Evolutionary conservation across 2,888 invertebrate species (phyloP).

Genomic region (Limnephilus rhombicus): DNA sequence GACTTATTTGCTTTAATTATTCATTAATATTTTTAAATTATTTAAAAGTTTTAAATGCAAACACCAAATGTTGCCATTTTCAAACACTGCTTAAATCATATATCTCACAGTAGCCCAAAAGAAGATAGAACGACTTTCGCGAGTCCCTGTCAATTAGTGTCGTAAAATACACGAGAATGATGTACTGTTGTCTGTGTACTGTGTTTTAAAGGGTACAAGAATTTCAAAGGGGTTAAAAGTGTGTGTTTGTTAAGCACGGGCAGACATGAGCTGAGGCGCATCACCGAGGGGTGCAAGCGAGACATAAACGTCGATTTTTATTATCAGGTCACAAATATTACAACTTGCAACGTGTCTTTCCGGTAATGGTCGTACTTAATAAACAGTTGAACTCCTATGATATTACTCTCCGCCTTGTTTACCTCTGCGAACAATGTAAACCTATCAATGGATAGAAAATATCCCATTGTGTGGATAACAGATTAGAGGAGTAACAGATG

Average conservation of each 20-base stretch:
- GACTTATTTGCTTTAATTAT: too few species aligned
- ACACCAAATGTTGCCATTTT: too few species aligned
- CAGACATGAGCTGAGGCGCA: background rate
- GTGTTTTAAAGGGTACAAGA: too few species aligned
- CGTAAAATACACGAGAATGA: too few species aligned
- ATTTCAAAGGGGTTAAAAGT: background rate
- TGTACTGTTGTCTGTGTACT: too few species aligned
- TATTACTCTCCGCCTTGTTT: background rate
- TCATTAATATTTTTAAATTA: too few species aligned
- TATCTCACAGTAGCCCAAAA: too few species aligned
- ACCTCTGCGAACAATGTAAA: slow-evolving; percentile 22
- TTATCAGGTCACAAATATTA: slow-evolving; percentile 20
- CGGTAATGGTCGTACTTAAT: slow-evolving; percentile 6
- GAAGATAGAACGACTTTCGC: too few species aligned
- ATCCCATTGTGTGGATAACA: background rate
- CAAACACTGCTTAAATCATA: too few species aligned
- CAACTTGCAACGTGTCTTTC: slow-evolving; percentile 29
- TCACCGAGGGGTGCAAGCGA: slow-evolving; percentile 8
- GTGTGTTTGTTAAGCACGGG: background rate
- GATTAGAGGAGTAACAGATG: slow-evolving; percentile 39
- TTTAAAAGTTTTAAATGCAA: too few species aligned
- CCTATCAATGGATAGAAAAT: slow-evolving; percentile 6
- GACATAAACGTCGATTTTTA: slow-evolving; percentile 15
- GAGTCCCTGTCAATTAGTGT: too few species aligned
- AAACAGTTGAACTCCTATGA: background rate